These are phyloP conservation scores for Pseudomyrmex dendroicus DNA, from an alignment of 1,140 invertebrate genomes.

Conservation along the genomic window DNA sequence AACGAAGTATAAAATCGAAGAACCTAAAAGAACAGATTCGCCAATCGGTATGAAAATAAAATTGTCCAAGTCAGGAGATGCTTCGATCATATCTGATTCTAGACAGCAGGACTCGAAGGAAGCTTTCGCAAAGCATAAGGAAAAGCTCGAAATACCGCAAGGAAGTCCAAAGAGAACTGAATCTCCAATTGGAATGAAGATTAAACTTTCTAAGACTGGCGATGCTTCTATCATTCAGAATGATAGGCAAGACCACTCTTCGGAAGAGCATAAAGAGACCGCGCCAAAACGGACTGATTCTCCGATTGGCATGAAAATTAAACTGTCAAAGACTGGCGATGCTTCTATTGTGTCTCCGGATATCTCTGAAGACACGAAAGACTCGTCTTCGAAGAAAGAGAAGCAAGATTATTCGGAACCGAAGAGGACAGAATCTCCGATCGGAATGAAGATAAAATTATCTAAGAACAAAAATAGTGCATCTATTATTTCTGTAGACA, in stretches of 20 bases:
- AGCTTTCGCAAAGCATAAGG: constrained; percentile 66
- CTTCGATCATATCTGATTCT: constrained; percentile 71
- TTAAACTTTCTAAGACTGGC: constrained; percentile 77
- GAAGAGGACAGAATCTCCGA: constrained; percentile 78
- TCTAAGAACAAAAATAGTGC: constrained; percentile 76
- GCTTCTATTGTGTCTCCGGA: constrained; percentile 81
- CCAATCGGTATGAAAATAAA: constrained; percentile 84
- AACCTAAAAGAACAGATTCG: constrained; percentile 78
- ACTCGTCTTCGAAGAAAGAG: constrained; percentile 63
- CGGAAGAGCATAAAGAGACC: constrained; percentile 68
- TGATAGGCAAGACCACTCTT: constrained; percentile 67
- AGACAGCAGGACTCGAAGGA: constrained; percentile 76
- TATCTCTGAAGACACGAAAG: constrained; percentile 62
- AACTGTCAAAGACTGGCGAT: constrained; percentile 82
- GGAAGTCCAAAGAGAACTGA: constrained; percentile 73
- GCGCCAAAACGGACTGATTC: constrained; percentile 76
- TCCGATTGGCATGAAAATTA: constrained; percentile 83
- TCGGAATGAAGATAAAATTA: constrained; percentile 82
- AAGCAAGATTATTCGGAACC: constrained; percentile 71
- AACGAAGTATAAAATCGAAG: constrained; percentile 74
- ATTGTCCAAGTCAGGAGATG: constrained; percentile 79
- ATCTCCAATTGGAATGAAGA: constrained; percentile 78
- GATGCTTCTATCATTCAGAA: constrained; percentile 78
- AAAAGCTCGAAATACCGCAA: constrained; percentile 70
- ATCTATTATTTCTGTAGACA: constrained; percentile 76